Percentiles rank a stretch among this genome's conserved stretches.
phyloP scores from a whole-genome alignment of 2,113 vertebrate species.

The Misgurnus anguillicaudatus region DNA sequence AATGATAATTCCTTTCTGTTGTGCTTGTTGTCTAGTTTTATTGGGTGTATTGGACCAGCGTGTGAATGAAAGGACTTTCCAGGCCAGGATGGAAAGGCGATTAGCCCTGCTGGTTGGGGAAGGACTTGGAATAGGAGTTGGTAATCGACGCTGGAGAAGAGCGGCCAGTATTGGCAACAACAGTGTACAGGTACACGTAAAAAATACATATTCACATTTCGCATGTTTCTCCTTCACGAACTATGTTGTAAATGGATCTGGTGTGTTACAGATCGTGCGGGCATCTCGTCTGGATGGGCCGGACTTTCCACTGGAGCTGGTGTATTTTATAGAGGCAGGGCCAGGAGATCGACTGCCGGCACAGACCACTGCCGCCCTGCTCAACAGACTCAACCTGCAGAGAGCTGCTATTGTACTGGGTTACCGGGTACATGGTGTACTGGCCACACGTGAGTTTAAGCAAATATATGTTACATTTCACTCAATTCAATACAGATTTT shows the following conservation, averaged over 20 bases:
- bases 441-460: constrained; percentile 81
- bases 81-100: constrained; percentile 89
- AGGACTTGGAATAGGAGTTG: constrained; percentile 73
- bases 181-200: constrained; percentile 85
- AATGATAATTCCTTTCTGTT: constrained; percentile 24
- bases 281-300: constrained; percentile 79
- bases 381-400: constrained; percentile 91
- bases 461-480: neutral
- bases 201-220: constrained; percentile 14
- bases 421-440: constrained; percentile 84
- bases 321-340: constrained; percentile 92
- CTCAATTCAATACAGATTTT: too few relatives aligned
- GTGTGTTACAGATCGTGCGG: constrained; percentile 83
- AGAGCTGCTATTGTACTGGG: constrained; percentile 93
- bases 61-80: constrained; percentile 86
- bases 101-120: constrained; percentile 89
- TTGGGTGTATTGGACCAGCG: constrained; percentile 87
- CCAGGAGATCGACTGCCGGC: constrained; percentile 84
- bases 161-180: constrained; percentile 84
- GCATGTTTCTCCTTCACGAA: neutral
- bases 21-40: constrained; percentile 64
- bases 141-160: constrained; percentile 81
- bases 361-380: constrained; percentile 79
- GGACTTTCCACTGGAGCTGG: constrained; percentile 85
- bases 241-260: neutral